Evolutionary conservation across 2,113 vertebrate species (phyloP), one percentile per base, ranked within the genome.

Genomic region (Phalacrocorax pelagicus): DNA sequence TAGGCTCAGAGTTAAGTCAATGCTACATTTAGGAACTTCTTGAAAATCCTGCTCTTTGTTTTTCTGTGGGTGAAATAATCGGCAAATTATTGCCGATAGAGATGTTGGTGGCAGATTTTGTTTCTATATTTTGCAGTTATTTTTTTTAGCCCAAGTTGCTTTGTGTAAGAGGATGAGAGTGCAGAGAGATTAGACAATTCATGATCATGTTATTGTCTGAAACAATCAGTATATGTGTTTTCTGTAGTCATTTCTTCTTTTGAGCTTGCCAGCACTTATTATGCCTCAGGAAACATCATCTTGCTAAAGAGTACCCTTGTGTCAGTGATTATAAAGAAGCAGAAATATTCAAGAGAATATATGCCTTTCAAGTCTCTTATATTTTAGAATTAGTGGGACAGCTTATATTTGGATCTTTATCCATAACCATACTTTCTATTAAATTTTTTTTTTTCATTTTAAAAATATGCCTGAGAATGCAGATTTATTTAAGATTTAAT

Each of bases 231-330:
- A 54, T 69, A 54, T 46, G 10, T 88, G 10, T 85, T 94, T 96
- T 90, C 57, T 77, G 15, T 80, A 87, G 81, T 84, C 80, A 40
- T 15, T 92, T 26, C 57, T 94, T 85, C 61, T 91, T 94, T 88
- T 80, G 62, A 90, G 78, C 44, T 91, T 90, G 66, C 90, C 74
- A 94, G 55, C 40, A 24, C 27, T 93, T 85, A 88, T 62, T 90
- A 80, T 51, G 84, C 93, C 58, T 94, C 70, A 69, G 90, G 78
- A 96, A 95, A 87, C 61, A 65, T 58, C 34, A 63, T 88, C 84
- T 91, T 0, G 0, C 66, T 88, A n/a, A 87, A 75, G 44, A 75
- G 22, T 49, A 52, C 44, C 47, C 73, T 89, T 72, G 73, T 80
- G 81, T 82, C 70, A 73, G 34, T 82, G 87, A 95, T 85, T 92